phyloP scores from a whole-genome alignment of 1,140 invertebrate genomes.

The Steinernema khuongi region DNA sequence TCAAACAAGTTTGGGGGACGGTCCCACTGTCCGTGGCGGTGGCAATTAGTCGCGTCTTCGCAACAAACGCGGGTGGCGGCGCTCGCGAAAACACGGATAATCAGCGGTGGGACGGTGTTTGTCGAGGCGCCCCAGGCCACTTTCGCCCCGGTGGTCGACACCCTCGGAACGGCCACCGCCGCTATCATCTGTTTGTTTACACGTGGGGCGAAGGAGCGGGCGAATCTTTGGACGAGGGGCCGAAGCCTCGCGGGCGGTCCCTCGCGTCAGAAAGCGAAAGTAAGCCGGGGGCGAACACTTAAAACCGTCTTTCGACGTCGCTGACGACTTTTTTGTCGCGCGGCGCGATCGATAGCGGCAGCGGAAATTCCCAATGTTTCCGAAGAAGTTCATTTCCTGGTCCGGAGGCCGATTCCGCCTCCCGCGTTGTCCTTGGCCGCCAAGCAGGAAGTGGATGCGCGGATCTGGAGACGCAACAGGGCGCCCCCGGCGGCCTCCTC shows the following conservation, averaged over 20 bases:
- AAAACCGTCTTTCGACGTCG: neutral
- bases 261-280: neutral
- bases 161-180: neutral
- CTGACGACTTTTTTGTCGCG: constrained; percentile 12
- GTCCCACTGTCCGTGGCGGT: neutral
- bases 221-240: no score
- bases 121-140: neutral
- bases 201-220: neutral
- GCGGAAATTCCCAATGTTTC: neutral
- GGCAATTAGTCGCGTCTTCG: neutral
- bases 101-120: neutral
- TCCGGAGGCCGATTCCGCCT: neutral
- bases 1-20: constrained; percentile 1
- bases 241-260: no score
- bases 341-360: constrained; percentile 11
- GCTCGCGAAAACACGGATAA: neutral
- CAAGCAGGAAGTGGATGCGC: no score
- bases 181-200: neutral
- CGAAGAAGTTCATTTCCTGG: neutral
- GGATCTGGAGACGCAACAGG: no score
- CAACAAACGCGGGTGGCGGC: constrained; percentile 2
- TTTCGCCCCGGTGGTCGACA: neutral
- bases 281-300: no score
- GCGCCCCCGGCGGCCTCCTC: neutral
- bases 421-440: neutral